Base-by-base conservation (phyloP, 1,140 invertebrate species). In the Laodelphax striatellus region DNA sequence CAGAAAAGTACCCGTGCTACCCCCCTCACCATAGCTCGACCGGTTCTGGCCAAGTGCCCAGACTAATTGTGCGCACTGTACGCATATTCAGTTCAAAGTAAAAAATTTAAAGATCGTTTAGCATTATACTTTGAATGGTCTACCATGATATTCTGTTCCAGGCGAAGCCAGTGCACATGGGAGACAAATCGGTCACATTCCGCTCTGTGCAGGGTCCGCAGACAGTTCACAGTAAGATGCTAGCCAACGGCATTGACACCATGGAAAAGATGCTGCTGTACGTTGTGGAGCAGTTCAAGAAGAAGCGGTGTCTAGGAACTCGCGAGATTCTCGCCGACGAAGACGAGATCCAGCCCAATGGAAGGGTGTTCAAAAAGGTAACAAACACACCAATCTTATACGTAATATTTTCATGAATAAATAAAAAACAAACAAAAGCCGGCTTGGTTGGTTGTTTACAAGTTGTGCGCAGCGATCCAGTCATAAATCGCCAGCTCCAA, bases 331-430 rank as follows among this genome's bases (percentile, higher is more conserved):
- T 97, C 5, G 85, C 85, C 52, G 94, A 97, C 72, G 92, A 96
- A 70, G 92, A 98, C 69, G 95, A 98, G 72, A 72, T 84, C 1
- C 94, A 98, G 71, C 83, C 87, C 0, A 95, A 97, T 74, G 96
- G 96, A 50, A 83, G 90, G 70, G 80, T 97, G 19, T 98, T 99
- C 70, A 97, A 97, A 76, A 98, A 99, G 80, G 85, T 88, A 67
- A 28, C n/a, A n/a, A n/a, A n/a, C 52, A 64, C 60, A 17, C 16
- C 2, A 28, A 6, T 6, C 6, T 28, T 28, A 2, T 38, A 38
- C 4, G 34, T 38, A 11, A 38, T 13, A 38, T 38, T 38, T 38
- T 31, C 28, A 31, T 38, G 34, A 38, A 8, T 38, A 8, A 11
- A 38, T 8, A 38, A 38, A 38, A 38, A 38, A 38, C 8, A 38